Base-by-base conservation (phyloP, 2,888 invertebrate species). In the Leucoma salicis region DNA sequence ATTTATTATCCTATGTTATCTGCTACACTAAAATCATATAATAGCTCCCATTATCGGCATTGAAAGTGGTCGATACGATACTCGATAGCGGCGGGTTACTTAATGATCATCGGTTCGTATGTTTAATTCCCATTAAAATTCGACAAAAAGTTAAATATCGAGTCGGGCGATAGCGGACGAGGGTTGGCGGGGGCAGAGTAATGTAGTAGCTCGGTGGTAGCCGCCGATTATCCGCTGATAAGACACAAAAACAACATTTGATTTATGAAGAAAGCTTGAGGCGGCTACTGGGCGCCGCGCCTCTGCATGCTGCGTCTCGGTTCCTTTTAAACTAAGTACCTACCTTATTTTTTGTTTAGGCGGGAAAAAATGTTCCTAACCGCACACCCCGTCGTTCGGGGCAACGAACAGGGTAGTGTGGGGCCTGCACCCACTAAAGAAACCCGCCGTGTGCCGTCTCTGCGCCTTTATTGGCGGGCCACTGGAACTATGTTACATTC, bases 231-330 rank as follows among this genome's bases (percentile, higher is more conserved):
- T 83, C 78, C 75, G 75, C 70, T 78, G 87, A 85, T 88, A 87
- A 83, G 74, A 72, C 78, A 84, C 78, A 84, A 86, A 86, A 85
- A 85, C 86, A 81, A 79, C 84, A 78, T 85, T 86, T 87, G 87
- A 87, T 87, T 87, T 87, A 87, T 87, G 85, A 86, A 82, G 83
- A 84, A 82, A 83, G 81, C 80, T 73, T 67, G 72, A 74, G 75
- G 70, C 80, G 76, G 85, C 87, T 87, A 86, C 87, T 64, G 86
- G 85, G 79, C 81, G 85, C 82, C 80, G 80, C 78, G 64, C 55
- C 42, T 49, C 56, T 8, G 21, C 21, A 8, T 5, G 21, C 5
- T 21, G 21, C n/a, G n/a, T n/a, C n/a, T n/a, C n/a, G n/a, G n/a
- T n/a, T n/a, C n/a, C n/a, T n/a, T n/a, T n/a, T n/a, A n/a, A n/a